Evolutionary conservation across 1,140 invertebrate species (phyloP).

Genomic region (Dolichoris vasculosae): DNA sequence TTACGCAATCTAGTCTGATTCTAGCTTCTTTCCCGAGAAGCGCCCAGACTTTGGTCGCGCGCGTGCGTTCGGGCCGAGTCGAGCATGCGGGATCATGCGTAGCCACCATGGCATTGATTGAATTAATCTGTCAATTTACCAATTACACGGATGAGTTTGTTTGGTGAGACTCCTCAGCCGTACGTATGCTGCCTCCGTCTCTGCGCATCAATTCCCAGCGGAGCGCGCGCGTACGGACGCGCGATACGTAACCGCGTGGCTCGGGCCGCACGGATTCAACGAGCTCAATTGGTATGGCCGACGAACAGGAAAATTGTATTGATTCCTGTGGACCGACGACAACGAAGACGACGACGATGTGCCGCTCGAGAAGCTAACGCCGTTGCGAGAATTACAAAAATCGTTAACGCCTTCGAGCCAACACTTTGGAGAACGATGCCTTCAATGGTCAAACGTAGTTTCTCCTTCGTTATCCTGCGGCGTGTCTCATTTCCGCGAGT

Average conservation of each 20-base stretch:
- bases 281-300: conserved; percentile 72
- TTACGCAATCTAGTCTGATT: too few relatives aligned
- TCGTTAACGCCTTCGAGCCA: neutral
- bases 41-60: neutral
- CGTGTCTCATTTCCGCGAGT: neutral
- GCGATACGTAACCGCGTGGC: conserved; percentile 65
- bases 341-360: neutral
- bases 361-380: too few relatives aligned
- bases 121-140: conserved; percentile 75
- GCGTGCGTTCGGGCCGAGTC: neutral
- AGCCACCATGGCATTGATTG: conserved; percentile 65
- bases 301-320: conserved; percentile 66
- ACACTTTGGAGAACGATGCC: too few relatives aligned
- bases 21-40: neutral
- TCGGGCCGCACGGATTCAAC: conserved; percentile 74
- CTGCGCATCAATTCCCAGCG: neutral
- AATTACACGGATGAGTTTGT: conserved; percentile 75
- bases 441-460: too few relatives aligned
- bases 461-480: too few relatives aligned
- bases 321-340: conserved; percentile 65
- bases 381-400: neutral
- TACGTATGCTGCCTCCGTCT: conserved; percentile 18
- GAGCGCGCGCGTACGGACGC: conserved; percentile 22
- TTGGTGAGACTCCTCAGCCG: conserved; percentile 63
- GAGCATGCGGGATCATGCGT: conserved; percentile 43